Evolutionary conservation across 2,888 invertebrate genomes (phyloP), one percentile per base, ranked within the genome.

Genomic region (Cecidostiba fungosa): DNA sequence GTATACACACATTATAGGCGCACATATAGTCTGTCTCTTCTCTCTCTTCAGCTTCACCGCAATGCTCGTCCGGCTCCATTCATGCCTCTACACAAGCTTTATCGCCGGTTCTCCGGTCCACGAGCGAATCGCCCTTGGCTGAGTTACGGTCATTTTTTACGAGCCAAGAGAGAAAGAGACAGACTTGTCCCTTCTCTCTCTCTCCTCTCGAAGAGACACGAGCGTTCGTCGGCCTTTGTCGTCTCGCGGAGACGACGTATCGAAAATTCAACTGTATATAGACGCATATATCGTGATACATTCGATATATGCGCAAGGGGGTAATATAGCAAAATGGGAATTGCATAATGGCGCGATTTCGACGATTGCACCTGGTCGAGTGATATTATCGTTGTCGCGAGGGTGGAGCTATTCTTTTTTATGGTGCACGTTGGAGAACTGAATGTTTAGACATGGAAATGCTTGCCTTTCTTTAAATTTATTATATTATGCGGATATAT

Each of bases 91-190:
- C n/a, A 54, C n/a, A 54, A 54, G 54, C 54, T 59, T 59, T 59
- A 59, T 59, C 54, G 54, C 54, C 54, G 54, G 66, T 26, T 26
- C 66, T 66, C 29, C 26, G 66, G 29, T 26, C 29, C 23, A 66
- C 26, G 66, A 66, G 66, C 66, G 66, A 66, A 66, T 66, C 66
- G 66, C 80, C 80, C 80, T 72, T 80, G 39, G 43, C 43, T 74
- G 73, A 81, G 73, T 81, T 81, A 81, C 39, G 80, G 54, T 59
- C 59, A 72, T n/a, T 50, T 72, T 69, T 72, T 81, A 72, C 72
- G 36, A 69, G 79, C 39, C 12, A 0, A 26, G 47, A 47, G 47
- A 47, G 47, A 47, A 14, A 50, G 50, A 50, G 50, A 50, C 14
- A 50, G 50, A 50, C n/a, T 69, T 43, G 19, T 32, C 69, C 54